These are phyloP conservation scores for Abrostola triplasia DNA, from an alignment of 2,888 invertebrate genomes.

Conservation along the genomic window DNA sequence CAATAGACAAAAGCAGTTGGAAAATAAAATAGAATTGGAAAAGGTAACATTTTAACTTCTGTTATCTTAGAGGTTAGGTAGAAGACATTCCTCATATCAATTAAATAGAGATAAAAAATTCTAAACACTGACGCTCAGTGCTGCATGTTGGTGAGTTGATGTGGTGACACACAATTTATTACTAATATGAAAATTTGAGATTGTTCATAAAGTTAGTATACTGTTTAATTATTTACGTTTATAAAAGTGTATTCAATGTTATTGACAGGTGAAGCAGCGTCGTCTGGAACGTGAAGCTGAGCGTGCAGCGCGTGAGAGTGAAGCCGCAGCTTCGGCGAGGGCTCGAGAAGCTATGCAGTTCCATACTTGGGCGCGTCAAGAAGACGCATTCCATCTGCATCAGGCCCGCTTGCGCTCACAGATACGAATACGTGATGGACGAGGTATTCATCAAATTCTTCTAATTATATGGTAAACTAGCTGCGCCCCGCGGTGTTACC, in stretches of 20 bases:
- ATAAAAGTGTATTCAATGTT: not conserved
- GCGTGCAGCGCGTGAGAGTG: slow-evolving; percentile 93
- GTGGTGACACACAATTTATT: not conserved
- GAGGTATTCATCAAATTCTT: slow-evolving; percentile 89
- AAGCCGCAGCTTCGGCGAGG: slow-evolving; percentile 92
- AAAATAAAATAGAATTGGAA: slow-evolving; percentile 97
- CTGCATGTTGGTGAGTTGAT: too few species aligned
- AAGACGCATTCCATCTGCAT: slow-evolving; percentile 98
- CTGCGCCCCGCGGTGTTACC: too few species aligned
- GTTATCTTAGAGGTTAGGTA: too few species aligned
- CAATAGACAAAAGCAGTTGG: slow-evolving; percentile 95
- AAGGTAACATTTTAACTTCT: slow-evolving; percentile 87
- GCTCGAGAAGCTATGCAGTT: slow-evolving; percentile 96
- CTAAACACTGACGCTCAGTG: too few species aligned
- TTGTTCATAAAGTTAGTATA: not conserved
- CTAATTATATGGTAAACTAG: too few species aligned
- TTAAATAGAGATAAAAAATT: too few species aligned
- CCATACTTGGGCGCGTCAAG: slow-evolving; percentile 98
- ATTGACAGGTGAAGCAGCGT: slow-evolving; percentile 93
- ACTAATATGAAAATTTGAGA: too few species aligned
- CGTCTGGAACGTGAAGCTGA: slow-evolving; percentile 96
- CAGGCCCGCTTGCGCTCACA: slow-evolving; percentile 97
- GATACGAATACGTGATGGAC: slow-evolving; percentile 98
- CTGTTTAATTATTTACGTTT: not conserved
- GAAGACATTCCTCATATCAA: too few species aligned